Base-by-base conservation (phyloP, 2,113 vertebrate species). In the Hylia prasina region DNA sequence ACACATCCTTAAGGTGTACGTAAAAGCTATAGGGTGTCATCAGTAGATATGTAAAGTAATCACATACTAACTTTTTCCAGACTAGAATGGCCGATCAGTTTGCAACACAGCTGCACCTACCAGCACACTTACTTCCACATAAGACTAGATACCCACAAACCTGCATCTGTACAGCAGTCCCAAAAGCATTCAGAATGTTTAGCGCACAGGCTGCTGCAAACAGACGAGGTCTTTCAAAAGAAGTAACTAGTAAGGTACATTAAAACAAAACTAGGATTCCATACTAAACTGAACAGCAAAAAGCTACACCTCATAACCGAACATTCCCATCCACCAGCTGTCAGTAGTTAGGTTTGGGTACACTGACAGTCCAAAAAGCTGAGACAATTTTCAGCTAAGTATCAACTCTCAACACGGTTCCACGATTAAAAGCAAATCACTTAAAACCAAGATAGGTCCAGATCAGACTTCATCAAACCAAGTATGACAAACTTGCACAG, bases 91-190 rank as follows among this genome's bases (percentile, higher is more conserved):
- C 23, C 37, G 11, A 37, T 56, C 15, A 23, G 25, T 63, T 58
- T 81, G 22, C 25, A 60, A 25, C 6, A 44, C 9, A 40, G 35
- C 17, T 54, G 30, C 33, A 78, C 8, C 15, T 18, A 73, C 2
- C 54, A 66, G 45, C 11, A 45, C 7, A 7, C 28, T 40, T 37
- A n/a, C 4, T 37, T 77, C 31, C 7, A 25, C 1, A 0, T 47
- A 77, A 60, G 14, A 24, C 28, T 40, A 81, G 25, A 31, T 20
- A 66, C 10, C 4, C 31, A 15, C 9, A 56, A 44, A 60, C 24
- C 1, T 68, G 4, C 30, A 58, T 7, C 31, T 50, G 61, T 33
- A 54, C 4, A 58, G 25, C 31, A 28, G 19, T 22, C 19, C 20
- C 22, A 39, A 85, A 64, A 71, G 5, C 13, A 47, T 11, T 70